Percentiles rank a stretch among this genome's conserved stretches.
phyloP scores from a whole-genome alignment of 2,888 invertebrate genomes.

The Cephus nigrinus region DNA sequence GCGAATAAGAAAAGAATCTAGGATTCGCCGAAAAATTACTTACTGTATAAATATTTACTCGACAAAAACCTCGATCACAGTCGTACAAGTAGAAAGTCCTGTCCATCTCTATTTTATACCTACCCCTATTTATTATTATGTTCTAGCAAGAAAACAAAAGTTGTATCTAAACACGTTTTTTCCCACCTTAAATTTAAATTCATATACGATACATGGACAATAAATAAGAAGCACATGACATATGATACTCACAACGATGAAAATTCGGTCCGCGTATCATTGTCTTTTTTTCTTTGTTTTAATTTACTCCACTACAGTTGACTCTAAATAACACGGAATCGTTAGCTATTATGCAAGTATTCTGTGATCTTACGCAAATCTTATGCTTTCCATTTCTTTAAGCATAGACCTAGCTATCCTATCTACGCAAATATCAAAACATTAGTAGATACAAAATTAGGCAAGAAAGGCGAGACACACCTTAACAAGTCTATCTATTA shows the following conservation, averaged over 20 bases:
- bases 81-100: not conserved
- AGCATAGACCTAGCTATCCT: conserved; percentile 24
- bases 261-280: not conserved
- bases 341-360: not conserved
- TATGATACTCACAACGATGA: not conserved
- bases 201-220: not conserved
- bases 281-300: not conserved
- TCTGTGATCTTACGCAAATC: not conserved
- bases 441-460: conserved; percentile 28
- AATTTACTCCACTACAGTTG: not conserved
- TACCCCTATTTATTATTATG: not conserved
- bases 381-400: not conserved
- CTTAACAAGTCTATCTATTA: not conserved
- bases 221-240: conserved; percentile 8
- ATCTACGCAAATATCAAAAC: conserved; percentile 40
- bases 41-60: not conserved
- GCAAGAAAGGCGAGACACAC: conserved; percentile 17
- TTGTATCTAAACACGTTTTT: not conserved
- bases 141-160: not conserved
- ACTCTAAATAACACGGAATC: not conserved
- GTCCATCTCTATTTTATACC: not conserved
- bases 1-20: not conserved
- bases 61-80: not conserved
- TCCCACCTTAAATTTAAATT: conserved; percentile 8
- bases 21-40: not conserved